phyloP scores from a whole-genome alignment of 2,888 invertebrate genomes.

The Rugalucina vietnamica region DNA sequence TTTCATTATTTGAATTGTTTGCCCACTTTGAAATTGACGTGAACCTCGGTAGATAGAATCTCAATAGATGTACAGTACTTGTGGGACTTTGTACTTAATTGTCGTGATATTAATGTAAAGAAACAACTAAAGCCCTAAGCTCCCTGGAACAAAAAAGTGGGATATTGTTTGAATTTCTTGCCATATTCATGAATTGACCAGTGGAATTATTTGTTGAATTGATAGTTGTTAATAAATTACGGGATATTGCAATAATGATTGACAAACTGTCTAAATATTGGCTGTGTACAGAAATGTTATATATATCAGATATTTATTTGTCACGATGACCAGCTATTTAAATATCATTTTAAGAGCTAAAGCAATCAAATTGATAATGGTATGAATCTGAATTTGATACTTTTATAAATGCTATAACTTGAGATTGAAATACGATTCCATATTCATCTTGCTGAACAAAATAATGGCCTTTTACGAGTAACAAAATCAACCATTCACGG shows the following conservation, averaged over 20 bases:
- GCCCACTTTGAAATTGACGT: background rate
- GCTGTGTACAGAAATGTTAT: background rate
- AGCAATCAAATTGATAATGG: no score
- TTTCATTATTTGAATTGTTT: conserved; percentile 11
- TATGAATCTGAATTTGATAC: no score
- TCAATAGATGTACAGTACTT: background rate
- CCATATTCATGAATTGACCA: background rate
- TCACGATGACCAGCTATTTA: no score
- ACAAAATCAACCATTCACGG: background rate
- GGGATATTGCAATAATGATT: conserved; percentile 5
- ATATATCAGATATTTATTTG: background rate
- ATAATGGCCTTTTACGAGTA: no score
- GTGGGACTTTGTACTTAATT: background rate
- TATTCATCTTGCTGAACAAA: no score
- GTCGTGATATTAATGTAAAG: background rate
- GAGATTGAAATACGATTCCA: no score
- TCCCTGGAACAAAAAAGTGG: background rate
- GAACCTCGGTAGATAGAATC: background rate
- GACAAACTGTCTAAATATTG: background rate
- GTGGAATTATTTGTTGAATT: background rate
- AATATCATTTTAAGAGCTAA: no score
- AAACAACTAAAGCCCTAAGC: background rate
- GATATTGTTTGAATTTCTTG: background rate
- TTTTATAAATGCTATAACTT: no score
- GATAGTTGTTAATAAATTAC: background rate